phyloP scores from a whole-genome alignment of 2,113 vertebrate species.

The Hoplias malabaricus region DNA sequence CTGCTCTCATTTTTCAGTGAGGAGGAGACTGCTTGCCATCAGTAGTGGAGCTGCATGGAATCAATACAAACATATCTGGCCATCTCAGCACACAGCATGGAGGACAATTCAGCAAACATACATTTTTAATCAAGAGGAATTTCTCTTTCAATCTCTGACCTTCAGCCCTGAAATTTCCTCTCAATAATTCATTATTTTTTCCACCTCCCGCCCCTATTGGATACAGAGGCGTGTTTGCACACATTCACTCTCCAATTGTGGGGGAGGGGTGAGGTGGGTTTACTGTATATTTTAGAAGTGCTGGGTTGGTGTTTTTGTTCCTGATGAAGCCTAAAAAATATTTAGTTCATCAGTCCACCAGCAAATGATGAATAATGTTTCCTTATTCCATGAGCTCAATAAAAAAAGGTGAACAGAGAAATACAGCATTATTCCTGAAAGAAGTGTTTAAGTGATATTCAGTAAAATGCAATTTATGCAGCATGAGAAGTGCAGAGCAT shows the following conservation, averaged over 20 bases:
- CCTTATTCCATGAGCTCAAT: background rate
- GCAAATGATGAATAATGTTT: constrained; percentile 5
- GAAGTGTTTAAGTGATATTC: background rate
- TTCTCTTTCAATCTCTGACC: constrained; percentile 66
- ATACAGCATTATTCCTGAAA: background rate
- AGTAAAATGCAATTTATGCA: constrained; percentile 1
- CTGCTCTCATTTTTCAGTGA: constrained; percentile 26
- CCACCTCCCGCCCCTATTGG: constrained; percentile 43
- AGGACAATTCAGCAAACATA: constrained; percentile 74
- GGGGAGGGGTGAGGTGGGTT: constrained; percentile 14
- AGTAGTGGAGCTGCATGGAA: constrained; percentile 35
- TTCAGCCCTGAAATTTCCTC: constrained; percentile 74
- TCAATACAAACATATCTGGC: constrained; percentile 55
- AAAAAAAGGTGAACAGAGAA: background rate
- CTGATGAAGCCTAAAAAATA: background rate
- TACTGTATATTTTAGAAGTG: background rate
- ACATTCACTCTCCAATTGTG: constrained; percentile 15
- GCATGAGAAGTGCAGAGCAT: background rate
- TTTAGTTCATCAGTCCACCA: background rate
- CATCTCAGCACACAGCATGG: constrained; percentile 58
- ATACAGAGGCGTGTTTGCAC: constrained; percentile 34
- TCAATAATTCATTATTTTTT: constrained; percentile 77
- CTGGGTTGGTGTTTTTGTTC: constrained; percentile 7
- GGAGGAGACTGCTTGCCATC: constrained; percentile 41
- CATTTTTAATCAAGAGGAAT: constrained; percentile 74